Evolutionary conservation across 2,888 invertebrate genomes (phyloP).

Genomic region (Alentia gelatinosa): DNA sequence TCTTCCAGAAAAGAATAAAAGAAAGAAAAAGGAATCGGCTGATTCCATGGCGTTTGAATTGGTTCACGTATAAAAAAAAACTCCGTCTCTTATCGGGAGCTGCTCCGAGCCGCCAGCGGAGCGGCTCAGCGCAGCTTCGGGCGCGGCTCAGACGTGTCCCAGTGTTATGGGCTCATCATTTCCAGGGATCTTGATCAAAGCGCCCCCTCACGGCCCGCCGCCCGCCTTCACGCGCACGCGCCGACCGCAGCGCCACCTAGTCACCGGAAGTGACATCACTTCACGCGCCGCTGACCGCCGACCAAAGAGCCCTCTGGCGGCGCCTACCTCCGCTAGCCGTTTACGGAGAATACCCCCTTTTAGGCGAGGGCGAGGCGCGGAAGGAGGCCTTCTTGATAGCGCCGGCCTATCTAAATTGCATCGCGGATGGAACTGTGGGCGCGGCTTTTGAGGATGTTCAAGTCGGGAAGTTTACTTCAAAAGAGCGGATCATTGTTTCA

Average conservation of each 20-base stretch:
- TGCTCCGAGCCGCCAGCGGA: neutral
- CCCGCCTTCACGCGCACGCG: neutral
- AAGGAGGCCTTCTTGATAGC: neutral
- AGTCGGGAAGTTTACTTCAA: neutral
- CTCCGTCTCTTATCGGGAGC: neutral
- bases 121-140: neutral
- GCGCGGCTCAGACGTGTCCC: neutral
- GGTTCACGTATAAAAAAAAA: too few species aligned
- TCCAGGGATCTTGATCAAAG: neutral
- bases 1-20: neutral
- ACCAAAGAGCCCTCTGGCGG: neutral
- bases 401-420: constrained; percentile 43
- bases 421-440: neutral
- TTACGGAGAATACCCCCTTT: neutral
- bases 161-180: constrained; percentile 9
- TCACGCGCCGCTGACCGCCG: neutral
- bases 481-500: neutral
- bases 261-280: constrained; percentile 25
- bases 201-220: neutral
- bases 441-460: neutral
- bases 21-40: neutral
- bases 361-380: neutral
- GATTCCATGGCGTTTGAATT: too few species aligned
- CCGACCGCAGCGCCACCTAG: neutral
- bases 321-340: neutral